phyloP scores from a whole-genome alignment of 2,888 invertebrate species.

The Acronicta alni region DNA sequence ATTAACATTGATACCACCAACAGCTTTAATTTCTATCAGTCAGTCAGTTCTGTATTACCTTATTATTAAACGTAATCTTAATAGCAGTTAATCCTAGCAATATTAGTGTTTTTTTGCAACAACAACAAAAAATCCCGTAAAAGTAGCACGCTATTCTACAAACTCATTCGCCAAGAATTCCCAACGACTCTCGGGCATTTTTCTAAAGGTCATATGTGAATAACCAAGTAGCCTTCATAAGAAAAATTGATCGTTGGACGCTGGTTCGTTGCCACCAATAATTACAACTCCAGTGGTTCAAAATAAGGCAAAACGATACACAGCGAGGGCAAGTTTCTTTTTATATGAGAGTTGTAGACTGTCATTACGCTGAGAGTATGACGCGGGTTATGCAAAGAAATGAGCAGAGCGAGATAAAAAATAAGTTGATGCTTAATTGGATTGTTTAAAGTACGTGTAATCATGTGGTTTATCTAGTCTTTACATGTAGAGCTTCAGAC shows the following conservation, averaged over 20 bases:
- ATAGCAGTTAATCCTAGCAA: constrained; percentile 27
- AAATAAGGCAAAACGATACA: constrained; percentile 66
- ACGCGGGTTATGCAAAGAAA: constrained; percentile 59
- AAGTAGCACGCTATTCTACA: constrained; percentile 29
- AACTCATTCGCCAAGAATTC: constrained; percentile 60
- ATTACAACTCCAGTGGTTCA: constrained; percentile 74
- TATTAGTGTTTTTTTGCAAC: constrained; percentile 33
- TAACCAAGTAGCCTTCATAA: constrained; percentile 76
- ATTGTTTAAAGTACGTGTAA: constrained; percentile 16
- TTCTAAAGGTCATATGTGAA: constrained; percentile 86
- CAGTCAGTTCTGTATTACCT: constrained; percentile 6
- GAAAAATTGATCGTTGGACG: constrained; percentile 59
- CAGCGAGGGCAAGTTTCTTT: constrained; percentile 63
- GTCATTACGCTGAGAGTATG: constrained; percentile 61
- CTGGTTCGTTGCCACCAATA: constrained; percentile 79
- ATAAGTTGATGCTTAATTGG: constrained; percentile 22
- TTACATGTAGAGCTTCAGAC: background rate
- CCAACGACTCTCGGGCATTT: constrained; percentile 69
- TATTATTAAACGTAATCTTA: constrained; percentile 31
- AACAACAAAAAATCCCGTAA: constrained; percentile 36
- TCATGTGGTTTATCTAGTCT: constrained; percentile 2
- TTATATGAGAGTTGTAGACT: constrained; percentile 66
- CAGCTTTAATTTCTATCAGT: constrained; percentile 5
- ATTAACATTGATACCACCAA: constrained; percentile 3
- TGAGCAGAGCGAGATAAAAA: constrained; percentile 37